Evolutionary conservation across 2,888 invertebrate genomes (phyloP).

Genomic region (Ichneumoninae sp.): DNA sequence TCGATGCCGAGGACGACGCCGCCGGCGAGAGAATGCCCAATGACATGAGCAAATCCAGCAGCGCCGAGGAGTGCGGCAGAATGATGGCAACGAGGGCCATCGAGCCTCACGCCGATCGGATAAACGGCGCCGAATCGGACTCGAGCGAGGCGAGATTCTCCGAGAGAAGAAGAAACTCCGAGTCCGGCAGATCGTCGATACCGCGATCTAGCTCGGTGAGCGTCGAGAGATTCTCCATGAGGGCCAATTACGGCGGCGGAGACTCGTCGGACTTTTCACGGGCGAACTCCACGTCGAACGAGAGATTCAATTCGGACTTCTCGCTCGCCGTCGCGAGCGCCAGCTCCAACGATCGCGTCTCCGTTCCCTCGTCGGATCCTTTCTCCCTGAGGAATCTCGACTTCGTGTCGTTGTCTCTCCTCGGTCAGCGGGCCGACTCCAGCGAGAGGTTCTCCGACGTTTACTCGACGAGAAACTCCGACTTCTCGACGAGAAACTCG

Average conservation of each 20-base stretch:
- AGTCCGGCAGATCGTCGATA: constrained; percentile 82
- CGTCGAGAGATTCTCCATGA: constrained; percentile 82
- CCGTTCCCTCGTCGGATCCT: constrained; percentile 82
- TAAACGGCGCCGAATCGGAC: constrained; percentile 73
- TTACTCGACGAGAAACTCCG: constrained; percentile 81
- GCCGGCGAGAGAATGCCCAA: constrained; percentile 59
- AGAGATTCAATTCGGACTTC: constrained; percentile 83
- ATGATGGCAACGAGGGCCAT: constrained; percentile 57
- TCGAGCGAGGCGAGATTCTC: constrained; percentile 75
- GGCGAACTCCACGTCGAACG: constrained; percentile 82
- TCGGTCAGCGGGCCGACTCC: constrained; percentile 78
- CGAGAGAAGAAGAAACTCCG: constrained; percentile 77
- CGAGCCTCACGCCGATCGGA: constrained; percentile 41
- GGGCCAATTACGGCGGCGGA: constrained; percentile 79
- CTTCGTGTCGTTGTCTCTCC: constrained; percentile 79
- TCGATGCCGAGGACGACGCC: constrained; percentile 44
- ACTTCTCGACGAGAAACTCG: constrained; percentile 82
- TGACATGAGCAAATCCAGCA: constrained; percentile 69
- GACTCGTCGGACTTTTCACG: constrained; percentile 83
- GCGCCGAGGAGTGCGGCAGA: constrained; percentile 67
- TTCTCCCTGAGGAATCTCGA: constrained; percentile 81
- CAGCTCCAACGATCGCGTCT: constrained; percentile 82
- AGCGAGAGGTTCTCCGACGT: constrained; percentile 81
- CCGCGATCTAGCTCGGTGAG: constrained; percentile 82
- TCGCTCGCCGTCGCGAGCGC: constrained; percentile 82